These are phyloP conservation scores for Drosophila nigromelanica DNA, from an alignment of 1,140 invertebrate genomes.

Conservation along the genomic window DNA sequence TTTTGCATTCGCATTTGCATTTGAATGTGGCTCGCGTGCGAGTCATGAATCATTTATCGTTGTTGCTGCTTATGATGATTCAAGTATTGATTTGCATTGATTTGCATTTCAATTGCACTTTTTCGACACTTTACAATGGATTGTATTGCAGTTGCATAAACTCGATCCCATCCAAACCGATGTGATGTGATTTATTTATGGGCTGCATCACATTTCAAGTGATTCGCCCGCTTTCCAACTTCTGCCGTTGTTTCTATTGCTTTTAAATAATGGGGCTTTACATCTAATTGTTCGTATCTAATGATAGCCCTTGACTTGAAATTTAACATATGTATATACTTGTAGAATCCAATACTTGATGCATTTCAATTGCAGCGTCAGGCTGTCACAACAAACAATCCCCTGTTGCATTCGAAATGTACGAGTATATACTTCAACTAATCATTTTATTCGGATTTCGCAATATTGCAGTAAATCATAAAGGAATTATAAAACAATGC, in stretches of 20 bases:
- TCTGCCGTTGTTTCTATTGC: constrained; percentile 22
- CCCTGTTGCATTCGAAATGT: constrained; percentile 16
- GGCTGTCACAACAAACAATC: constrained; percentile 31
- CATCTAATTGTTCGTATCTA: constrained; percentile 64
- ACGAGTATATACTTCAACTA: background rate
- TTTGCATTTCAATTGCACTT: constrained; percentile 80
- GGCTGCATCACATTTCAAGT: constrained; percentile 72
- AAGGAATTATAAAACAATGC: constrained; percentile 74
- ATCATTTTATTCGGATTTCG: constrained; percentile 12
- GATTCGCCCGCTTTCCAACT: constrained; percentile 33
- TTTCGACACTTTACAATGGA: constrained; percentile 81
- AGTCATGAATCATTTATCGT: constrained; percentile 75
- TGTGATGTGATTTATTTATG: constrained; percentile 72
- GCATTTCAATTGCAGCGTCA: constrained; percentile 28
- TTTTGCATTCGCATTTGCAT: constrained; percentile 65
- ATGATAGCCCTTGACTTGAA: constrained; percentile 59
- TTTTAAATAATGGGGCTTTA: constrained; percentile 70
- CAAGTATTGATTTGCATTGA: constrained; percentile 81
- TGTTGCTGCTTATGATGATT: constrained; percentile 61
- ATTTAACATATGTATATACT: constrained; percentile 49
- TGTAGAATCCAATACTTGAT: constrained; percentile 7
- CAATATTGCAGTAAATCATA: constrained; percentile 60
- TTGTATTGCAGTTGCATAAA: constrained; percentile 70
- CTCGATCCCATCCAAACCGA: constrained; percentile 12
- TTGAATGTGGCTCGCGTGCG: constrained; percentile 74